phyloP scores from a whole-genome alignment of 2,113 vertebrate species.

The Megalops atlanticus region DNA sequence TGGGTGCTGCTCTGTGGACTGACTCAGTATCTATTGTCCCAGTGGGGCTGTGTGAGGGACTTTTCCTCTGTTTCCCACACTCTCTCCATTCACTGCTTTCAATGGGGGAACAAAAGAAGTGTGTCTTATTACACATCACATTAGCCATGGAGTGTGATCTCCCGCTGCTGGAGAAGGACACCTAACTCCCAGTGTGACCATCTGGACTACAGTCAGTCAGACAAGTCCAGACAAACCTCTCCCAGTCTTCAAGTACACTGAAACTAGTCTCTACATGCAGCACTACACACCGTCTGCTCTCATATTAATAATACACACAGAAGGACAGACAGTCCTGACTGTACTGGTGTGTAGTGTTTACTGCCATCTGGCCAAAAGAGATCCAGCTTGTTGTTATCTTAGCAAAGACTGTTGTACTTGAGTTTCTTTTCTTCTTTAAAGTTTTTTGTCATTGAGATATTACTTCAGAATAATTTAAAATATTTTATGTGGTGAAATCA shows the following conservation, averaged over 20 bases:
- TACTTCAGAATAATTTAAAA: no score
- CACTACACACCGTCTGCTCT: background rate
- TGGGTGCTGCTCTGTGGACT: background rate
- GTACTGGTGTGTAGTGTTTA: slow-evolving; percentile 41
- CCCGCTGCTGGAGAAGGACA: slow-evolving; percentile 14
- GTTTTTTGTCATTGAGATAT: no score
- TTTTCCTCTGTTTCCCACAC: slow-evolving; percentile 29
- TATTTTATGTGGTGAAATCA: no score
- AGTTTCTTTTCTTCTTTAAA: no score
- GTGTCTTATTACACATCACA: slow-evolving; percentile 34
- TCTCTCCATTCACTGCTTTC: slow-evolving; percentile 28
- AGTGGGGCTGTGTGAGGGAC: slow-evolving; percentile 12
- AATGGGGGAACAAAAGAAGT: slow-evolving; percentile 35
- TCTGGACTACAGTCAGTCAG: background rate
- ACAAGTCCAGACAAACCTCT: background rate
- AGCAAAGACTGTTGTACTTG: no score
- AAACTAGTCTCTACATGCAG: background rate
- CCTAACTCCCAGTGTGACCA: background rate
- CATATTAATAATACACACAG: background rate
- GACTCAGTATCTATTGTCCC: background rate
- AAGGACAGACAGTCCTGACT: background rate
- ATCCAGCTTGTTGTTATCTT: background rate
- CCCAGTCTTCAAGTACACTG: background rate
- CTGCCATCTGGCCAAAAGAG: background rate
- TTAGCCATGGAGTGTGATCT: slow-evolving; percentile 25